A percentile compares a stretch with the other conserved stretches of the same genome.
Evolutionary conservation across 2,888 invertebrate species (phyloP).

Genomic region (Hyposoter dolosus): DNA sequence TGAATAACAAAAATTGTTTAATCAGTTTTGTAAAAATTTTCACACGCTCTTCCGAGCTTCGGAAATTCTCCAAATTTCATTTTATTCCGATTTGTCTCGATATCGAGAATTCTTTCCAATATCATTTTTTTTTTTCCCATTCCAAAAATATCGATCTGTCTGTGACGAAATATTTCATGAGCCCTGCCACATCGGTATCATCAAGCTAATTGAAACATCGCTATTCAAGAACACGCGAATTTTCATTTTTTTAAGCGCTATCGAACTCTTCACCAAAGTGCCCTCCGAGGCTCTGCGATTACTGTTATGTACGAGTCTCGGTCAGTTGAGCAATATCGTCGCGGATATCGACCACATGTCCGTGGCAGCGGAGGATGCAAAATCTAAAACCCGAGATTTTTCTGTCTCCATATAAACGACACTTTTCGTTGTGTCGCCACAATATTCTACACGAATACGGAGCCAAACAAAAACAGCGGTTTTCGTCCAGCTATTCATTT

Average conservation of each 20-base stretch:
- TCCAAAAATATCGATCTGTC: background rate
- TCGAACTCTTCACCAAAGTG: background rate
- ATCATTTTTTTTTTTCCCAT: background rate
- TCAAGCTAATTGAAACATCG: background rate
- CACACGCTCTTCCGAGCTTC: background rate
- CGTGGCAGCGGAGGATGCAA: conserved; percentile 61
- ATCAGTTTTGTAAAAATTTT: background rate
- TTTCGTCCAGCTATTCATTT: background rate
- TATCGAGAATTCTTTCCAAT: background rate
- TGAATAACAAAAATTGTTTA: background rate
- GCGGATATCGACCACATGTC: conserved; percentile 73
- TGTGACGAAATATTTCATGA: background rate
- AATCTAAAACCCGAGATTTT: conserved; percentile 27
- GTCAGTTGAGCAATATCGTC: conserved; percentile 73
- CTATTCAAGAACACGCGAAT: background rate
- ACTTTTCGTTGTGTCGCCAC: background rate
- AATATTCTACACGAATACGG: background rate
- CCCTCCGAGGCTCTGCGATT: background rate
- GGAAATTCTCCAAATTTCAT: too few species aligned
- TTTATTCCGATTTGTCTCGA: too few species aligned
- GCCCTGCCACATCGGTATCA: background rate
- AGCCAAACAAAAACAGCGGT: background rate
- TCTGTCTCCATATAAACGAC: background rate
- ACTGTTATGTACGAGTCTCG: conserved; percentile 34
- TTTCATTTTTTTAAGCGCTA: background rate